Conservation (phyloP, 2,113 vertebrate genomes). For the Sinocyclocheilus anophthalmus region DNA sequence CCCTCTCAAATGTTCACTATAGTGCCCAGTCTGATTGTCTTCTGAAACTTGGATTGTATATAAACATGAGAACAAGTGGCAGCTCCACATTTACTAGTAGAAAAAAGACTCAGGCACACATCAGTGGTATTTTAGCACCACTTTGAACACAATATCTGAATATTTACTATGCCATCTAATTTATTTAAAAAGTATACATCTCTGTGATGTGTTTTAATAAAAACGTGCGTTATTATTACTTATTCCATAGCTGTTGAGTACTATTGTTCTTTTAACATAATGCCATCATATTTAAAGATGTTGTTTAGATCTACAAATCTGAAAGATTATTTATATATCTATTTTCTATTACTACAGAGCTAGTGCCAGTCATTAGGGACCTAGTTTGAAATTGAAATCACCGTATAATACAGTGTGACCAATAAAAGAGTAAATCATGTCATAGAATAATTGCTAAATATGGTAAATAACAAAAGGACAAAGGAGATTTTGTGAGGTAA, state of each 20-base stretch:
- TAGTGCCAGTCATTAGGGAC: not conserved
- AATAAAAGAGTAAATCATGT: not conserved
- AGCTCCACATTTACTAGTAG: constrained; percentile 1
- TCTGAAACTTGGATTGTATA: not conserved
- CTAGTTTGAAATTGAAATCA: not conserved
- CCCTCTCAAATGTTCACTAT: not conserved
- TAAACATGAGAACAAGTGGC: not conserved
- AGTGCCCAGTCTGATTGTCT: not conserved
- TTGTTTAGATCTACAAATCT: not conserved
- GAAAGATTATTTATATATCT: not conserved
- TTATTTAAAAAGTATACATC: constrained; percentile 19
- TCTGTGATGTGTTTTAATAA: constrained; percentile 42
- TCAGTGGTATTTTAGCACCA: not conserved
- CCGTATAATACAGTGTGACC: not conserved
- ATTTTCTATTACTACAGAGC: not conserved
- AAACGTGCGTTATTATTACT: not conserved
- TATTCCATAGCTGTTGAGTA: not conserved
- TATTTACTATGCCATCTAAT: constrained; percentile 4
- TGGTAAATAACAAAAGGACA: not conserved
- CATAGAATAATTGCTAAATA: no score
- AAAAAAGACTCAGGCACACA: not conserved
- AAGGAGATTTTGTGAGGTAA: not conserved
- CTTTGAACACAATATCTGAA: not conserved
- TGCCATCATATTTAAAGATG: not conserved
- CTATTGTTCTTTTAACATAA: not conserved